Conservation (phyloP, 2,888 invertebrate genomes). For the Pelosia muscerda region DNA sequence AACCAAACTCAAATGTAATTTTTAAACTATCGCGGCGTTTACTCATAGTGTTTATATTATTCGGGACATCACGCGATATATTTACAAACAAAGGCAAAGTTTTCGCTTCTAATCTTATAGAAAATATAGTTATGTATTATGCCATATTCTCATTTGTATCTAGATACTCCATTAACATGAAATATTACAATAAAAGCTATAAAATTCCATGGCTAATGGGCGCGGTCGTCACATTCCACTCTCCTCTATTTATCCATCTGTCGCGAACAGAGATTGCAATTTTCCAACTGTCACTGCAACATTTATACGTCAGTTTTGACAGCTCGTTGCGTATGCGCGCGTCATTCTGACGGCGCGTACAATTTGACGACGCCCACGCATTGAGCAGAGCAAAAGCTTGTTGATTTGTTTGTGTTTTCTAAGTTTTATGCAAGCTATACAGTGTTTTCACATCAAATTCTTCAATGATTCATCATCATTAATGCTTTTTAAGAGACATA, state of each 20-base stretch:
- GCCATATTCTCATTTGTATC: not conserved
- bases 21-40: no score
- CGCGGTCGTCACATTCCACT: conserved; percentile 10
- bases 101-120: not conserved
- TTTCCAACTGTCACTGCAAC: conserved; percentile 60
- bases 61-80: no score
- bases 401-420: conserved; percentile 35
- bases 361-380: conserved; percentile 58
- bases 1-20: no score
- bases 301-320: conserved; percentile 68
- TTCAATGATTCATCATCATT: no score
- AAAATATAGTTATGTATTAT: not conserved
- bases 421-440: conserved; percentile 2
- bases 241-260: conserved; percentile 42
- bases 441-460: not conserved
- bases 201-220: conserved; percentile 41
- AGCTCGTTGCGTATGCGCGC: conserved; percentile 60
- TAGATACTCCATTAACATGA: not conserved
- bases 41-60: no score
- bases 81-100: not conserved
- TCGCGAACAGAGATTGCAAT: conserved; percentile 56
- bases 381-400: conserved; percentile 22
- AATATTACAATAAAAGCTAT: conserved; percentile 8
- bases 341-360: conserved; percentile 47
- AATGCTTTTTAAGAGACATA: not conserved